A percentile compares a stretch with the other conserved stretches of the same genome.
Conservation (phyloP, 2,113 vertebrate genomes). For the Triplophysa siluroides region DNA sequence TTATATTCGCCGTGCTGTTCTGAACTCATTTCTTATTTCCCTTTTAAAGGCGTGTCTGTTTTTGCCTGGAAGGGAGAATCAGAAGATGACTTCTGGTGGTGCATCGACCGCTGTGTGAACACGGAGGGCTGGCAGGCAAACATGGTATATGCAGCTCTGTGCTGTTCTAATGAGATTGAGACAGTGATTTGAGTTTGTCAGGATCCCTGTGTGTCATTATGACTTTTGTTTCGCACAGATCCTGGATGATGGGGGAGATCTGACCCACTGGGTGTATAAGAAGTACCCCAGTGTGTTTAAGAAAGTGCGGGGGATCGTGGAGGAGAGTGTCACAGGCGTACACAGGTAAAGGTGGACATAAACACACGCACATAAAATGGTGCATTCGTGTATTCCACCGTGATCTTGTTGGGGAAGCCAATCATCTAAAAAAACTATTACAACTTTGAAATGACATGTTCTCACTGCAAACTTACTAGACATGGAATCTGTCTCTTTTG, state of each 20-base stretch:
- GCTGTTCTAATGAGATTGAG: background rate
- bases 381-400: too few species aligned
- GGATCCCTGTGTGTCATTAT: constrained; percentile 16
- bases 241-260: constrained; percentile 95
- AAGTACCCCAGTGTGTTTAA: constrained; percentile 97
- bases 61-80: constrained; percentile 99
- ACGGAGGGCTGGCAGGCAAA: constrained; percentile 95
- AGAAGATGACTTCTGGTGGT: constrained; percentile 99
- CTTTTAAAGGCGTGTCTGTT: constrained; percentile 85
- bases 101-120: constrained; percentile 95
- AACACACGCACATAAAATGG: background rate
- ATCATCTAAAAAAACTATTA: too few species aligned
- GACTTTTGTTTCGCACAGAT: constrained; percentile 73
- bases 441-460: background rate
- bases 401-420: too few species aligned
- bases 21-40: constrained; percentile 41
- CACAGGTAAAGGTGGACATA: constrained; percentile 81
- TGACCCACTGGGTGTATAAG: constrained; percentile 99
- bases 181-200: background rate
- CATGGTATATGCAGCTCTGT: constrained; percentile 79
- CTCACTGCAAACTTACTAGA: background rate
- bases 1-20: background rate
- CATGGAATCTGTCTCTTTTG: background rate
- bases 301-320: constrained; percentile 95
- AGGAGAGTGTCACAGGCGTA: constrained; percentile 98